These are phyloP conservation scores for Hephaestus fuliginosus DNA, from an alignment of 2,797 vertebrate species.

Conservation along the genomic window DNA sequence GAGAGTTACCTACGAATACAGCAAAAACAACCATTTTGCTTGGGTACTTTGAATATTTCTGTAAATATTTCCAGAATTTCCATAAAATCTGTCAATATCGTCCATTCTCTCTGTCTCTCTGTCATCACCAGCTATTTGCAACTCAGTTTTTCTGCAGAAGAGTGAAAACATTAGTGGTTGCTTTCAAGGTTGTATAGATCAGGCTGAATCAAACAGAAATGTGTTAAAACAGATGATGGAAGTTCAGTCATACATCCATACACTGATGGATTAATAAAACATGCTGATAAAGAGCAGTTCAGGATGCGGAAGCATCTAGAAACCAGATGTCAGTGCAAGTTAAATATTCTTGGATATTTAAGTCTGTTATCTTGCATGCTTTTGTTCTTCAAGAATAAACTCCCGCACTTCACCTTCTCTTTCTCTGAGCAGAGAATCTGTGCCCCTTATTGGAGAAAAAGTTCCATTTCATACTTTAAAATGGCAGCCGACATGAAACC, in stretches of 20 bases:
- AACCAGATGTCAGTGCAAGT: too few relatives aligned
- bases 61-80: background rate
- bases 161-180: constrained; percentile 26
- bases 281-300: constrained; percentile 9
- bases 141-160: constrained; percentile 10
- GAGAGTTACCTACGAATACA: background rate
- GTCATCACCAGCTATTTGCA: background rate
- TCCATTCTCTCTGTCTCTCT: background rate
- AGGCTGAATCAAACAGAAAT: constrained; percentile 13
- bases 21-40: background rate
- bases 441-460: background rate
- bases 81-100: background rate
- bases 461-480: background rate
- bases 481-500: constrained; percentile 1
- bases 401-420: background rate
- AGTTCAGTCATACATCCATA: constrained; percentile 37
- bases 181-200: constrained; percentile 7
- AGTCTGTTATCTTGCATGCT: background rate
- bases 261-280: constrained; percentile 43
- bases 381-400: background rate
- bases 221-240: constrained; percentile 37
- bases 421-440: background rate
- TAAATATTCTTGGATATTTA: background rate
- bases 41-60: background rate
- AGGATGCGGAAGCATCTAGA: background rate